Percentiles rank a stretch among this genome's conserved stretches.
Evolutionary conservation across 2,113 vertebrate genomes (phyloP).

Genomic region (Cavia aperea): DNA sequence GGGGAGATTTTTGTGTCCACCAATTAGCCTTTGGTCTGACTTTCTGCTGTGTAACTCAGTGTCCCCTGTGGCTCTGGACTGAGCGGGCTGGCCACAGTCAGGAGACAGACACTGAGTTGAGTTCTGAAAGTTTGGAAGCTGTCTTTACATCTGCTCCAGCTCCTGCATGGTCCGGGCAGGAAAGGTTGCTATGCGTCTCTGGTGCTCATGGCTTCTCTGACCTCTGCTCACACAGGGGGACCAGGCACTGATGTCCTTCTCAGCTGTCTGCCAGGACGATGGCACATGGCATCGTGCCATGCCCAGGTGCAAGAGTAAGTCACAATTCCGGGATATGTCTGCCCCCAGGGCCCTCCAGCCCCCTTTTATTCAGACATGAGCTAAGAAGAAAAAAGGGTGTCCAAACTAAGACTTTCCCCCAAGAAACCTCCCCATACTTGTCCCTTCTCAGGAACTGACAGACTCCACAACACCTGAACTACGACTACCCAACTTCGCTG

Average conservation of each 20-base stretch:
- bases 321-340: not conserved
- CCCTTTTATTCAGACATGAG: not conserved
- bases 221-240: constrained; percentile 62
- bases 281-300: constrained; percentile 80
- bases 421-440: not conserved
- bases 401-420: not conserved
- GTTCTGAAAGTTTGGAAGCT: not conserved
- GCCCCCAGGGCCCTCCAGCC: fast-evolving
- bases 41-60: not conserved
- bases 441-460: not conserved
- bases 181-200: not conserved
- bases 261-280: constrained; percentile 77
- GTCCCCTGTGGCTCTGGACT: not conserved
- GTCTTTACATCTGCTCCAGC: not conserved
- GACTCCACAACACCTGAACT: not conserved
- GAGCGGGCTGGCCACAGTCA: not conserved
- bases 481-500: not conserved
- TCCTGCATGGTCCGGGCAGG: not conserved
- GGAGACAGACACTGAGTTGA: not conserved
- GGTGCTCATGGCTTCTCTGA: not conserved
- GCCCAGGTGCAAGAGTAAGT: constrained; percentile 81
- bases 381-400: not conserved
- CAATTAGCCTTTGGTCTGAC: not conserved
- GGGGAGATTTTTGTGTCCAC: not conserved
- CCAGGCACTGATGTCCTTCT: constrained; percentile 72